These are phyloP conservation scores for Pseudopipra pipra DNA, from an alignment of 2,113 vertebrate species.

Conservation along the genomic window DNA sequence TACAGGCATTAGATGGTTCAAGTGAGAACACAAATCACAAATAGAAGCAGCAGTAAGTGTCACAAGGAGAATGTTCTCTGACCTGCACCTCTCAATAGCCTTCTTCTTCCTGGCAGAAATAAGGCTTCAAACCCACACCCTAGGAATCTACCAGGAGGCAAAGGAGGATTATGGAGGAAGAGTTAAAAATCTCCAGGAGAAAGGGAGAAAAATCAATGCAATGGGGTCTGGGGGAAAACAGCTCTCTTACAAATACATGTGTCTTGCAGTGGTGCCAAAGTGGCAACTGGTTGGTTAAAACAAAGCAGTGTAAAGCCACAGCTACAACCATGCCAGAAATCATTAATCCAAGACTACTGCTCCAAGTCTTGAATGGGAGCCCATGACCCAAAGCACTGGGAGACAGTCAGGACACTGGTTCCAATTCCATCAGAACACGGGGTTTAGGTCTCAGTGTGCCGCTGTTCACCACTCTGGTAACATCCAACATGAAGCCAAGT, in stretches of 20 bases:
- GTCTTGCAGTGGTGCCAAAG: background rate
- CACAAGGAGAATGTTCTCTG: background rate
- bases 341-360: background rate
- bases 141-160: background rate
- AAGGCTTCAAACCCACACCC: background rate
- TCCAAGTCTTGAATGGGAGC: background rate
- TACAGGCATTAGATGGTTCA: background rate
- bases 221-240: background rate
- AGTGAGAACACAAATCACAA: background rate
- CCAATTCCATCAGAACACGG: background rate
- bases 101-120: background rate
- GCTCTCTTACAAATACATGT: fast-evolving
- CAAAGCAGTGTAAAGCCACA: background rate
- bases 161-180: background rate
- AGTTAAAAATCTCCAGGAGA: background rate
- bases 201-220: background rate
- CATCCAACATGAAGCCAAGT: background rate
- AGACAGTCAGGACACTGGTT: background rate
- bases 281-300: background rate
- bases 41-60: background rate
- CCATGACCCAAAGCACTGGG: fast-evolving
- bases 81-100: background rate
- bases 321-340: background rate
- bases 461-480: background rate
- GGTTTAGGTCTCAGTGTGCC: background rate